Evolutionary conservation across 1,140 invertebrate species (phyloP), one percentile per base, ranked within the genome.

Genomic region (Ceratina calcarata): DNA sequence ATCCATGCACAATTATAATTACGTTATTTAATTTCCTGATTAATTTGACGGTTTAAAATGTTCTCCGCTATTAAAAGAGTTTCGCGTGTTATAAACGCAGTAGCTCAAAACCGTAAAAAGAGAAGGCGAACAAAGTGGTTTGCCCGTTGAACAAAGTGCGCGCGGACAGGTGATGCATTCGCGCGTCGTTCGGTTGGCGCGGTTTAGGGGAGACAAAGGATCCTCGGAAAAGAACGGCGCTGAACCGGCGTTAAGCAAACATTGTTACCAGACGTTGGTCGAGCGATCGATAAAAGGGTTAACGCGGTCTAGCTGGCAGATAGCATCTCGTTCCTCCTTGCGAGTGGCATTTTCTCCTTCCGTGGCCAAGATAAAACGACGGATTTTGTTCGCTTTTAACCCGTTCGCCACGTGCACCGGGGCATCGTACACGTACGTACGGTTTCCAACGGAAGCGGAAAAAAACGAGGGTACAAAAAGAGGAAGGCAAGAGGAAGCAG

Each of bases 241-340:
- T 61, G 58, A 82, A 78, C 67, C 55, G 75, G 58, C 70, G 24
- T 73, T 79, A 51, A 61, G 51, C 60, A 73, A 84, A 84, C 75
- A 70, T 58, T 27, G 45, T 45, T 65, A 77, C n/a, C 69, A 73
- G 37, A 71, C 64, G 16, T 13, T 22, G 49, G 6, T 0, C 13
- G 45, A 0, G 2, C 27, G 68, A 74, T 84, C 82, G 65, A 84
- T 78, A 55, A 78, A 77, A 73, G 64, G 78, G 69, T 78, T 78
- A 78, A 84, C 65, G 22, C 24, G 49, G 15, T 57, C 49, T 64
- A 53, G 22, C 22, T 65, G 61, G 10, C 69, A 60, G 58, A 81
- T 81, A 73, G 27, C 37, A 58, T 82, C 70, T 75, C 32, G 49
- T 6, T 45, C 6, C 53, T 72, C 37, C 24, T n/a, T 20, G 4